A percentile compares a stretch with the other conserved stretches of the same genome.
Conservation (phyloP, 2,797 vertebrate species). For the Acanthiza pusilla region DNA sequence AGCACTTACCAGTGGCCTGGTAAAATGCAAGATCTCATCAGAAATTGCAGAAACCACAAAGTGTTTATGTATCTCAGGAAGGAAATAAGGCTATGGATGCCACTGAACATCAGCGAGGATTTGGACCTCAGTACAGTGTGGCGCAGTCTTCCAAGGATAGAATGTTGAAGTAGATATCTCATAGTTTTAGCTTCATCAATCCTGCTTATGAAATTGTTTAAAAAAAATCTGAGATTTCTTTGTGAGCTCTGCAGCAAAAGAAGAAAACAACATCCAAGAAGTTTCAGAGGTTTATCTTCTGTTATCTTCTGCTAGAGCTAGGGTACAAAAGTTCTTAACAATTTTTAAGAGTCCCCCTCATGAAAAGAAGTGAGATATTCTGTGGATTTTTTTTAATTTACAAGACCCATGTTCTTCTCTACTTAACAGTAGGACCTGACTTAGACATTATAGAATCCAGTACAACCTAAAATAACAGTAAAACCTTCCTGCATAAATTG, state of each 20-base stretch:
- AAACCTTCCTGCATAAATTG: not conserved
- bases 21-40: not conserved
- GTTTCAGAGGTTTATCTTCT: not conserved
- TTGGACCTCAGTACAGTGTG: fast-evolving
- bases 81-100: not conserved
- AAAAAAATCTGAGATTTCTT: not conserved
- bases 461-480: not conserved
- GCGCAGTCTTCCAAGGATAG: not conserved
- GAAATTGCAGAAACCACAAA: not conserved
- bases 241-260: not conserved
- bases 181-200: not conserved
- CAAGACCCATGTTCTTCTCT: not conserved
- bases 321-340: not conserved
- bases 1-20: not conserved
- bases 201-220: not conserved
- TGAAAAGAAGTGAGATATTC: not conserved
- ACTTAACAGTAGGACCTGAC: not conserved
- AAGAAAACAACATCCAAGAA: not conserved
- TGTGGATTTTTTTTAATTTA: not conserved
- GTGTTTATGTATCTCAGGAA: not conserved
- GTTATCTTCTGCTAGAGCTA: not conserved
- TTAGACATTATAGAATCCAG: not conserved
- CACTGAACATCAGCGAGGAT: not conserved
- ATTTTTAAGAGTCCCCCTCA: not conserved
- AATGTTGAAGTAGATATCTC: not conserved